Conservation (phyloP, 2,113 vertebrate species). For the Chaenocephalus aceratus region DNA sequence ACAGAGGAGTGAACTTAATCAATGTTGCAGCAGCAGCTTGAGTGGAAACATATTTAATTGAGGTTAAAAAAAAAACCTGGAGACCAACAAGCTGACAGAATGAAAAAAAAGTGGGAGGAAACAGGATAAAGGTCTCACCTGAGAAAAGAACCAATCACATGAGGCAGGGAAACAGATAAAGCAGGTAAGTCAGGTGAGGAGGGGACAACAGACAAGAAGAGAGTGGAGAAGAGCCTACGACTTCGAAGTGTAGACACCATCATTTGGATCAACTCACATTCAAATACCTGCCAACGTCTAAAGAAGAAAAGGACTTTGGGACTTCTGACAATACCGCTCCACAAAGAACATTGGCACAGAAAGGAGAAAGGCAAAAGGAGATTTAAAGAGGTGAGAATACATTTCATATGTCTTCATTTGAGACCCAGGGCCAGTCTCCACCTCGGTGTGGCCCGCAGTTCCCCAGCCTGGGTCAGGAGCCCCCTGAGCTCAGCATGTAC, state of each 20-base stretch:
- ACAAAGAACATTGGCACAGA: not conserved
- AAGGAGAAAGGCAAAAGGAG: conserved; percentile 33
- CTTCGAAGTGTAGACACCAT: not conserved
- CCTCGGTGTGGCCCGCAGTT: conserved; percentile 96
- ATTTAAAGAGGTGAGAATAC: conserved; percentile 57
- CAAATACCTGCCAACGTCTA: conserved; percentile 5
- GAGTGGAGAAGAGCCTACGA: conserved; percentile 16
- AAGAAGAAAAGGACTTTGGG: conserved; percentile 3
- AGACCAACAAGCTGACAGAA: conserved; percentile 67
- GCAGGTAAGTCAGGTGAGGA: conserved; percentile 81
- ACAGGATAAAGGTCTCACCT: conserved; percentile 60
- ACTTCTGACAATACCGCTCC: not conserved
- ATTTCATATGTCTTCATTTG: conserved; percentile 92
- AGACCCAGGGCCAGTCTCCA: conserved; percentile 90
- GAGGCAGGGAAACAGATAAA: conserved; percentile 77
- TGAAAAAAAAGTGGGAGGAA: conserved; percentile 32
- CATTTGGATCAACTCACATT: conserved; percentile 14
- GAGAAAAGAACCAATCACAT: conserved; percentile 76
- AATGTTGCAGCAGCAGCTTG: conserved; percentile 18
- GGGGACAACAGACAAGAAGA: conserved; percentile 69
- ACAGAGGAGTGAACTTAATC: conserved; percentile 9
- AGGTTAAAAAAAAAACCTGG: conserved; percentile 58
- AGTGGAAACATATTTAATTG: conserved; percentile 67
- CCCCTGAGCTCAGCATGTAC: conserved; percentile 95
- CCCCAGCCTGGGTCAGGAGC: conserved; percentile 95